Conservation (phyloP, 2,888 invertebrate species). For the Timandra comae region DNA sequence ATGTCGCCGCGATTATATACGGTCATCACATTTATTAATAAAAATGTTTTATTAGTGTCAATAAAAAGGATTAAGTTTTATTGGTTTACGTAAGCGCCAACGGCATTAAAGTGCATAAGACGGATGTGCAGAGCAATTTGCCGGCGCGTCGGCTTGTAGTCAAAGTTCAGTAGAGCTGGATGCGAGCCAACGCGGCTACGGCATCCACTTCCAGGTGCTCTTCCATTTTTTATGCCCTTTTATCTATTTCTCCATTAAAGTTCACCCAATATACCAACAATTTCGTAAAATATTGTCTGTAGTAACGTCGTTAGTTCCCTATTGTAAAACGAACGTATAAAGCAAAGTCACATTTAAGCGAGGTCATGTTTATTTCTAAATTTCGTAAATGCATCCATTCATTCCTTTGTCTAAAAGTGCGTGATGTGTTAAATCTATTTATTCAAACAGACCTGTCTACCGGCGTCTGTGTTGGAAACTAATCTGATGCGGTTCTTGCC, state of each 20-base stretch:
- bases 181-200: conserved; percentile 56
- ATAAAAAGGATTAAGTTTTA: conserved; percentile 13
- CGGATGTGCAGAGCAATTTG: conserved; percentile 47
- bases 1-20: background rate
- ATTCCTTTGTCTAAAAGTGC: conserved; percentile 47
- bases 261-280: too few relatives aligned
- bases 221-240: conserved; percentile 33
- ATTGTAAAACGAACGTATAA: too few relatives aligned
- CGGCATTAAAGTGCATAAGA: conserved; percentile 25
- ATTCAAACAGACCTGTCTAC: conserved; percentile 41
- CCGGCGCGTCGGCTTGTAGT: conserved; percentile 47
- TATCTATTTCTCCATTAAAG: too few relatives aligned
- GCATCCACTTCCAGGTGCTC: conserved; percentile 63
- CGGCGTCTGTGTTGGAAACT: conserved; percentile 51
- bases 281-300: too few relatives aligned
- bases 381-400: too few relatives aligned
- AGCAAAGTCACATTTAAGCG: too few relatives aligned
- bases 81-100: conserved; percentile 11
- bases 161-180: conserved; percentile 75
- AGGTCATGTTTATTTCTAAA: conserved; percentile 27
- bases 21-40: conserved; percentile 5
- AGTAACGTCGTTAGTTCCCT: too few relatives aligned
- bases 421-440: conserved; percentile 49
- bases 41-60: conserved; percentile 2
- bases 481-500: conserved; percentile 63